Evolutionary conservation across 2,113 vertebrate species (phyloP).

Genomic region (Cheilinus undulatus): DNA sequence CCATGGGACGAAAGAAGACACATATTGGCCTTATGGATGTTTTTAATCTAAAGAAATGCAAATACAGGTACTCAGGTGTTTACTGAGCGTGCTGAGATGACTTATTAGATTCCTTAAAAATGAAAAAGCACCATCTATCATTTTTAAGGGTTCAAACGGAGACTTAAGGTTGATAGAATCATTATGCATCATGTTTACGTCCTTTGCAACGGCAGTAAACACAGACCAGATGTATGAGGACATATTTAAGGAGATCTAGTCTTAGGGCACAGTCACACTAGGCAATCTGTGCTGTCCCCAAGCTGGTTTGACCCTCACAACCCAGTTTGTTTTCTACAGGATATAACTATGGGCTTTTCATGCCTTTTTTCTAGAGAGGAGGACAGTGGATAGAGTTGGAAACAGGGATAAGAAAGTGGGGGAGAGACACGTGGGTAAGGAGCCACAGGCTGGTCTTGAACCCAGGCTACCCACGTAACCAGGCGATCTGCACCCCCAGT

Average conservation of each 20-base stretch:
- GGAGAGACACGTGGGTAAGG: too few relatives aligned
- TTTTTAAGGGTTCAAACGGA: background rate
- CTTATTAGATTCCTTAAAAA: background rate
- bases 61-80: constrained; percentile 29
- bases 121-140: background rate
- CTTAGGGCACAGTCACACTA: too few relatives aligned
- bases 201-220: constrained; percentile 1
- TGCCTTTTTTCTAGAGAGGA: too few relatives aligned
- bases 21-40: constrained; percentile 51
- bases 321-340: too few relatives aligned
- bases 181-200: background rate
- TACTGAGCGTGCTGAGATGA: constrained; percentile 8
- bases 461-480: too few relatives aligned
- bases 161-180: background rate
- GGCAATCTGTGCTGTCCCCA: too few relatives aligned
- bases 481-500: too few relatives aligned
- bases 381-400: too few relatives aligned
- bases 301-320: too few relatives aligned
- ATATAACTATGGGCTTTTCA: too few relatives aligned
- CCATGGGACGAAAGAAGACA: constrained; percentile 44
- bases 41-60: constrained; percentile 63
- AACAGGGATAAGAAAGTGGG: too few relatives aligned
- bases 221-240: background rate
- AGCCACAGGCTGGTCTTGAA: too few relatives aligned
- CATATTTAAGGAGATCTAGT: background rate